These are phyloP conservation scores for Hylaea fasciaria DNA, from an alignment of 2,888 invertebrate species.

Conservation along the genomic window DNA sequence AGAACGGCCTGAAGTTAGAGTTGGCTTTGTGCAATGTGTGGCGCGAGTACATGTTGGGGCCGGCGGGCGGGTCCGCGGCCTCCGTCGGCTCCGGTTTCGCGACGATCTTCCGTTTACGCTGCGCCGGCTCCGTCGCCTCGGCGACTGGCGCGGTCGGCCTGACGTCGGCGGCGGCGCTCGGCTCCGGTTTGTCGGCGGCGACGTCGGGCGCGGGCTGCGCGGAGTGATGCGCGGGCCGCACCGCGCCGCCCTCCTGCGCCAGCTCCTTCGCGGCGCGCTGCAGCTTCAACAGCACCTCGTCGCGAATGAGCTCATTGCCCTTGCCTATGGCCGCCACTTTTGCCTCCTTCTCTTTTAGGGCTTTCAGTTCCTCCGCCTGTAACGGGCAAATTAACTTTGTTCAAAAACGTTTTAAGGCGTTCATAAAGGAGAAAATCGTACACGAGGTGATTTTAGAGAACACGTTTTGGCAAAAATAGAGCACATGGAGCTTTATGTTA, in stretches of 20 bases:
- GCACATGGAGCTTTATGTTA: too few species aligned
- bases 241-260: background rate
- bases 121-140: background rate
- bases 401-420: too few species aligned
- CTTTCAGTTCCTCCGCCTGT: constrained; percentile 68
- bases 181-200: too few species aligned
- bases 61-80: constrained; percentile 27
- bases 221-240: constrained; percentile 1
- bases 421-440: too few species aligned
- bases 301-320: constrained; percentile 65
- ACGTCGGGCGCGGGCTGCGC: background rate
- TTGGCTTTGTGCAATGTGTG: constrained; percentile 43
- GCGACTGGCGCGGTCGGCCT: too few species aligned
- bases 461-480: too few species aligned
- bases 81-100: constrained; percentile 47
- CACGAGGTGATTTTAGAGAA: too few species aligned
- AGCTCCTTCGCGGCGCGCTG: constrained; percentile 50
- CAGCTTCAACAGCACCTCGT: constrained; percentile 62
- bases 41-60: constrained; percentile 43
- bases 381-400: constrained; percentile 25
- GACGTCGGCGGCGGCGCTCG: too few species aligned
- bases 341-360: constrained; percentile 67
- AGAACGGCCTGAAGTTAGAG: constrained; percentile 48
- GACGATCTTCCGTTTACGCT: constrained; percentile 59
- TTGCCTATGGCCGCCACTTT: constrained; percentile 61